A percentile compares a stretch with the other conserved stretches of the same genome.
Evolutionary conservation across 1,140 invertebrate species (phyloP).

Genomic region (Drosophila eugracilis): DNA sequence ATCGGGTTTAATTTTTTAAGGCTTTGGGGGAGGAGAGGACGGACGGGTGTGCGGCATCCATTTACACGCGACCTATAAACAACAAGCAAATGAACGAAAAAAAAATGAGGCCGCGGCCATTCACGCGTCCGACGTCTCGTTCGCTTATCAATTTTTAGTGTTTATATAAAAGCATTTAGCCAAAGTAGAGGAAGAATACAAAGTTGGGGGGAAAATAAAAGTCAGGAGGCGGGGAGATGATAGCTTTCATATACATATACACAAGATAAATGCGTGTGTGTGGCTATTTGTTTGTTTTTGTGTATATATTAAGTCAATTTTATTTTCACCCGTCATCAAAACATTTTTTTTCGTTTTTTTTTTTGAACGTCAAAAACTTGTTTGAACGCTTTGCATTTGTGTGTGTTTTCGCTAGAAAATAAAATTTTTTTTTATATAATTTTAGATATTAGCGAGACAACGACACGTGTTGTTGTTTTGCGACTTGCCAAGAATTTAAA

Average conservation of each 20-base stretch:
- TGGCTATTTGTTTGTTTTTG: constrained; percentile 61
- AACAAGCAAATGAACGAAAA: constrained; percentile 46
- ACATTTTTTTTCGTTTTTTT: constrained; percentile 10
- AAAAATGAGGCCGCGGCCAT: constrained; percentile 70
- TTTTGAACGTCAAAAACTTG: constrained; percentile 11
- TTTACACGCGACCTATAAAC: constrained; percentile 79
- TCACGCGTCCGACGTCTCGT: constrained; percentile 51
- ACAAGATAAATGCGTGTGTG: constrained; percentile 9
- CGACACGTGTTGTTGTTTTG: constrained; percentile 63
- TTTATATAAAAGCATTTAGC: constrained; percentile 45
- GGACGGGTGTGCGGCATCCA: constrained; percentile 25
- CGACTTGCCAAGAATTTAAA: constrained; percentile 9
- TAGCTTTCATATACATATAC: not conserved
- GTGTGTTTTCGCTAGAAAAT: constrained; percentile 24
- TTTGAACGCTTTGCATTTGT: constrained; percentile 16
- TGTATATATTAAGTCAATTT: constrained; percentile 32
- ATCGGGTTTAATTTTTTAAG: not conserved
- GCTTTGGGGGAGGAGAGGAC: constrained; percentile 1
- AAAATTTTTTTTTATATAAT: constrained; percentile 35
- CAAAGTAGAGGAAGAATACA: constrained; percentile 9
- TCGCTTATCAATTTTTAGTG: constrained; percentile 57
- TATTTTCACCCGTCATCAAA: constrained; percentile 21
- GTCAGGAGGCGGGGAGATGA: constrained; percentile 1
- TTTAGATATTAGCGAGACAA: constrained; percentile 35
- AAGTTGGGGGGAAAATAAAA: constrained; percentile 27